Evolutionary conservation across 37 sponge, comb jelly and placozoan species (phyloP).

Genomic region (Beroe ovata): DNA sequence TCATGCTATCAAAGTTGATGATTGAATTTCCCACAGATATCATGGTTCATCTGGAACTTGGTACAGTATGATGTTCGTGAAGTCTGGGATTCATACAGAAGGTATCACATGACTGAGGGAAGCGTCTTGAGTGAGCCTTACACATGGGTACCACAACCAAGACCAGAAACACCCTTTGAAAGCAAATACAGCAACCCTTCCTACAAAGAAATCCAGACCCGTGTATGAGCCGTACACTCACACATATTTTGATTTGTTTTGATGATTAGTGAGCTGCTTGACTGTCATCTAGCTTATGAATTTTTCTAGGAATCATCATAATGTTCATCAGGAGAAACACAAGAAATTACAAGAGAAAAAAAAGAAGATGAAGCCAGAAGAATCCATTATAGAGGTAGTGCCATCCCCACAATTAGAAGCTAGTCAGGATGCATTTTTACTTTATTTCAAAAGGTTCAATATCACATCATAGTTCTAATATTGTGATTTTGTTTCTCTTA

Average conservation of each 20-base stretch:
- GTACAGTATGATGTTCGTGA: constrained; percentile 55
- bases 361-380: constrained; percentile 66
- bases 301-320: too few relatives aligned
- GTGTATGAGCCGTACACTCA: too few relatives aligned
- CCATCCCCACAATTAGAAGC: too few relatives aligned
- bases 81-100: not conserved
- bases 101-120: not conserved
- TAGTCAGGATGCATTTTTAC: too few relatives aligned
- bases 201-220: constrained; percentile 33
- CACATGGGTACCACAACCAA: constrained; percentile 26
- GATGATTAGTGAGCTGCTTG: too few relatives aligned
- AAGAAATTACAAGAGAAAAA: constrained; percentile 31
- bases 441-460: too few relatives aligned
- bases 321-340: constrained; percentile 8
- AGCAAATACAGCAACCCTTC: not conserved
- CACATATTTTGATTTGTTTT: too few relatives aligned
- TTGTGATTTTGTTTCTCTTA: too few relatives aligned
- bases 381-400: constrained; percentile 9
- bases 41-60: constrained; percentile 58
- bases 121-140: not conserved
- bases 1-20: too few relatives aligned
- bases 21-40: not conserved
- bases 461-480: too few relatives aligned
- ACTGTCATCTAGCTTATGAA: too few relatives aligned
- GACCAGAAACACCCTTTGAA: constrained; percentile 9